Evolutionary conservation across 2,888 invertebrate genomes (phyloP).

Genomic region (Mechanitis mazaeus): DNA sequence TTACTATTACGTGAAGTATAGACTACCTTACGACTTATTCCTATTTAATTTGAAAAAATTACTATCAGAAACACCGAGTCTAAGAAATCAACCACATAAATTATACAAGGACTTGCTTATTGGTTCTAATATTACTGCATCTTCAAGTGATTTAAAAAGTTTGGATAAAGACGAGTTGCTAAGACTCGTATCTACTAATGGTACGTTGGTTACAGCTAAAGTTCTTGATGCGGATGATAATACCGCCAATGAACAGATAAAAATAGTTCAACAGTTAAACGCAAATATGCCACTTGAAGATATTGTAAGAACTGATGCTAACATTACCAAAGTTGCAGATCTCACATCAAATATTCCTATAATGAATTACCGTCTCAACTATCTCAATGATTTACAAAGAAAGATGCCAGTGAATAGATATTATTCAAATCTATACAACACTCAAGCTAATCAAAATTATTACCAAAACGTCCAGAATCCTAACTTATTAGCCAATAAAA

Average conservation of each 20-base stretch:
- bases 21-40: slow-evolving; percentile 46
- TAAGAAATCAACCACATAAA: slow-evolving; percentile 38
- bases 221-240: slow-evolving; percentile 31
- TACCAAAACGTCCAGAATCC: neutral
- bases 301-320: slow-evolving; percentile 8
- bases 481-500: neutral
- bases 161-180: slow-evolving; percentile 42
- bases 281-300: slow-evolving; percentile 30
- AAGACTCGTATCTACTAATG: slow-evolving; percentile 40
- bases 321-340: neutral
- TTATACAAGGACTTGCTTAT: slow-evolving; percentile 43
- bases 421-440: neutral
- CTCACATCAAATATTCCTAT: neutral
- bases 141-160: slow-evolving; percentile 43
- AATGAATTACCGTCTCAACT: neutral
- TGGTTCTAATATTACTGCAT: slow-evolving; percentile 24
- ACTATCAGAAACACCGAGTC: slow-evolving; percentile 35
- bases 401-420: neutral
- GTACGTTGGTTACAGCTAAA: slow-evolving; percentile 48
- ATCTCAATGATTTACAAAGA: neutral
- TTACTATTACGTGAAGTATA: slow-evolving; percentile 54
- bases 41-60: slow-evolving; percentile 37
- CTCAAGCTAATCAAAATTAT: neutral
- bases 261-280: slow-evolving; percentile 36
- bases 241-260: slow-evolving; percentile 34